Evolutionary conservation across 2,888 invertebrate species (phyloP), one percentile per base, ranked within the genome.

Genomic region (Drosophila birchii): DNA sequence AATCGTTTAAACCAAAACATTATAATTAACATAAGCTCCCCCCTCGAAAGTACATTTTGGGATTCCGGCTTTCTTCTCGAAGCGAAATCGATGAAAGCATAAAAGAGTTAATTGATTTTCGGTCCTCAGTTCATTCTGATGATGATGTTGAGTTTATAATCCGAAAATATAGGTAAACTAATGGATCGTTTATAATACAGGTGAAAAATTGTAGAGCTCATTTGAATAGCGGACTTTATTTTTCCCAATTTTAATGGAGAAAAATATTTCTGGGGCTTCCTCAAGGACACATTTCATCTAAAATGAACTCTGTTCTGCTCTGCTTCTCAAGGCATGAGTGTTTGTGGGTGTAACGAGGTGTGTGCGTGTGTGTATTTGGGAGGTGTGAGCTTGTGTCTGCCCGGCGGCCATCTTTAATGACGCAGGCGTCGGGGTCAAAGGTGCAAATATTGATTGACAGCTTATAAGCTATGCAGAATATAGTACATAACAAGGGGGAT

Each of bases 401-500:
- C 85, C 73, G 51, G 44, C 57, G 74, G 74, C 32, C 61, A 57
- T 63, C 54, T 54, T 74, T 57, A 81, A 76, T 81, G 74, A 43
- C 59, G 55, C 70, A 74, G 81, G 76, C 79, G 80, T 81, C 67
- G 64, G 67, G 67, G 67, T 67, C 56, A 67, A 73, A 81, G 79
- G 62, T 66, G 80, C 81, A 80, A 80, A 84, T 80, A 79, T 80
- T 84, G 81, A 81, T 84, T 81, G 77, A 79, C 81, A 84, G 73
- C 58, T 58, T 58, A 68, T 44, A 58, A 47, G 41, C 54, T 54
- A 79, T 66, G 54, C 43, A 59, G 36, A 29, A 47, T 29, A 29
- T 47, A n/a, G n/a, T n/a, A 11, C 41, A 41, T 11, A 26, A 11
- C 47, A 47, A 8, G n/a, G n/a, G 43, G 45, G 32, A 49, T 34